Conservation (phyloP, 2,888 invertebrate species). For the Pyralis farinalis region DNA sequence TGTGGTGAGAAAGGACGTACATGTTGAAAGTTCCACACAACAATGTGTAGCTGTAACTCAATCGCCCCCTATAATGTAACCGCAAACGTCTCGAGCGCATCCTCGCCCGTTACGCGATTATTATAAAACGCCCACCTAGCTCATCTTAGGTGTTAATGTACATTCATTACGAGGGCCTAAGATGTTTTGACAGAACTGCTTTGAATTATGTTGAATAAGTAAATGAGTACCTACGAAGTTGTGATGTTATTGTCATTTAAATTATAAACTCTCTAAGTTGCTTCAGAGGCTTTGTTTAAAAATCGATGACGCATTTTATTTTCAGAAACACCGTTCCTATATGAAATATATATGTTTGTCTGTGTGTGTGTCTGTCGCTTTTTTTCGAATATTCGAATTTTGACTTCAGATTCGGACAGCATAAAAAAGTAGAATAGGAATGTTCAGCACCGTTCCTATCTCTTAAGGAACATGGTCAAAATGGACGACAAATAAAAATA, state of each 20-base stretch:
- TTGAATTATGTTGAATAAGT: slow-evolving; percentile 47
- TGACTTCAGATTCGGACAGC: no score
- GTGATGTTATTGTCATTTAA: slow-evolving; percentile 23
- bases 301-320: no score
- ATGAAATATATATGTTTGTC: no score
- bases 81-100: slow-evolving; percentile 43
- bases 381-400: no score
- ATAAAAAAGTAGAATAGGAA: no score
- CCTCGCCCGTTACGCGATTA: slow-evolving; percentile 46
- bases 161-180: slow-evolving; percentile 59
- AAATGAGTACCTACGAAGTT: slow-evolving; percentile 32
- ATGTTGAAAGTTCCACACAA: slow-evolving; percentile 5
- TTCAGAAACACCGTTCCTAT: no score
- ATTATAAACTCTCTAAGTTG: no score
- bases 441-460: no score
- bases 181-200: slow-evolving; percentile 58
- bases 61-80: slow-evolving; percentile 46
- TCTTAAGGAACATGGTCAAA: no score
- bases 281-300: no score
- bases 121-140: slow-evolving; percentile 51
- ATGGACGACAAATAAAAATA: no score
- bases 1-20: neutral
- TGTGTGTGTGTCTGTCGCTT: no score
- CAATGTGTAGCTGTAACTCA: slow-evolving; percentile 45
- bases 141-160: slow-evolving; percentile 65